Percentiles rank a stretch among this genome's conserved stretches.
phyloP scores from a whole-genome alignment of 1,140 invertebrate genomes.

The Aphelenchoides besseyi region DNA sequence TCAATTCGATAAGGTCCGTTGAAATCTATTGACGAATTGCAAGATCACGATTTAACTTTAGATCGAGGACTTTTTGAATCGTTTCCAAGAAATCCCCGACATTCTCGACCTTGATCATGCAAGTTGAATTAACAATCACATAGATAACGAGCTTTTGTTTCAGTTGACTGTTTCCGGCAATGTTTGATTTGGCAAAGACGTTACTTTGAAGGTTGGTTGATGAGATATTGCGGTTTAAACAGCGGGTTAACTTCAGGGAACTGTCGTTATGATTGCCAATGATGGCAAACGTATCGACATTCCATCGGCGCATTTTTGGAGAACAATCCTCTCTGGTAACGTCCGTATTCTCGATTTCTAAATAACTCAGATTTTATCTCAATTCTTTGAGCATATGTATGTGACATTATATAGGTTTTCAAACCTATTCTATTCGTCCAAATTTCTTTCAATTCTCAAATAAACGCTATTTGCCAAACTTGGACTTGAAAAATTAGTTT shows the following conservation, averaged over 20 bases:
- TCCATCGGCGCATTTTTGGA: slow-evolving; percentile 88
- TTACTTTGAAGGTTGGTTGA: slow-evolving; percentile 82
- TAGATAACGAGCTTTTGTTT: no score
- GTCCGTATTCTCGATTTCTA: slow-evolving; percentile 95
- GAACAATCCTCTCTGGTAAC: slow-evolving; percentile 99
- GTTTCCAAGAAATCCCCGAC: slow-evolving; percentile 94
- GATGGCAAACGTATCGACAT: slow-evolving; percentile 98
- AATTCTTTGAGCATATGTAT: no score
- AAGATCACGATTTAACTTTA: no score
- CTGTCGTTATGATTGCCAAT: slow-evolving; percentile 98
- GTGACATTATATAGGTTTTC: no score
- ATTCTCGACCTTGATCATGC: slow-evolving; percentile 93
- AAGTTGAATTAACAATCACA: no score
- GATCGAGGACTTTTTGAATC: slow-evolving; percentile 85
- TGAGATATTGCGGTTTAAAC: no score
- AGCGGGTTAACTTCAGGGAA: slow-evolving; percentile 86
- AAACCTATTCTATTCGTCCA: no score
- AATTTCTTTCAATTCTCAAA: no score
- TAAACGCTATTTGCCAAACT: no score
- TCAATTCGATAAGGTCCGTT: slow-evolving; percentile 91
- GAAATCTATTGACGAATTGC: no score
- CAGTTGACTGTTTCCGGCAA: slow-evolving; percentile 96
- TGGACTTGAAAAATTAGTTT: no score
- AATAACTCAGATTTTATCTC: not conserved
- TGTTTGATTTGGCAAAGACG: slow-evolving; percentile 92